Evolutionary conservation across 1,140 invertebrate genomes (phyloP).

Genomic region (Drosophila hydei): DNA sequence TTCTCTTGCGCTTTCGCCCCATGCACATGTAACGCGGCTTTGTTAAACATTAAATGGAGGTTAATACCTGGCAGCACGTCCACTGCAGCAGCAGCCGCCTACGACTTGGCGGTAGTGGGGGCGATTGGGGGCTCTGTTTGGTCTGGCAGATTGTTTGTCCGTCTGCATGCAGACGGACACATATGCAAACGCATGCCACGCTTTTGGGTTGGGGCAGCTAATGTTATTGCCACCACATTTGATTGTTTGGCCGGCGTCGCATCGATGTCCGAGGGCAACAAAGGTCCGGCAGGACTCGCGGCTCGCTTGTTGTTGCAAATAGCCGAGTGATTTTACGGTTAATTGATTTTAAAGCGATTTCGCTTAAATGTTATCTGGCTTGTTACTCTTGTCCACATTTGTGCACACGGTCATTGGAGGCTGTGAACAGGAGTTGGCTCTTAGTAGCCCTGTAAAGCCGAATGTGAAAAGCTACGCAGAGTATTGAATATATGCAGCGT

Average conservation of each 20-base stretch:
- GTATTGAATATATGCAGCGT: too few relatives aligned
- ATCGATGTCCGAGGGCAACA: constrained; percentile 39
- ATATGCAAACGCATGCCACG: neutral
- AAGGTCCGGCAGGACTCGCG: constrained; percentile 27
- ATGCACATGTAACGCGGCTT: constrained; percentile 71
- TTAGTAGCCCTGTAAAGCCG: neutral
- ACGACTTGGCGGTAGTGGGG: neutral
- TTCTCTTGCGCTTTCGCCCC: neutral
- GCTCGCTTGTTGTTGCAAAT: constrained; percentile 72
- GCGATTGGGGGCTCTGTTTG: constrained; percentile 4
- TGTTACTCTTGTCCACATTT: constrained; percentile 29
- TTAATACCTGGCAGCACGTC: constrained; percentile 82
- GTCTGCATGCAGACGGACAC: constrained; percentile 41
- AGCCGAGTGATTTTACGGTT: constrained; percentile 82
- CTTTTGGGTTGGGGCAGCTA: constrained; percentile 28
- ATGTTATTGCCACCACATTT: constrained; percentile 80
- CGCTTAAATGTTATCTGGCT: constrained; percentile 80
- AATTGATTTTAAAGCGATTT: constrained; percentile 84
- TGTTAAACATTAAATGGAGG: constrained; percentile 83
- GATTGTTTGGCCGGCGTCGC: constrained; percentile 59
- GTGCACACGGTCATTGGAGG: too few relatives aligned
- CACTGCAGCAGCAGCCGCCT: constrained; percentile 52
- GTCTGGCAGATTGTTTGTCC: constrained; percentile 16
- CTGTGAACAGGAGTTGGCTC: too few relatives aligned
- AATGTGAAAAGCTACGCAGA: too few relatives aligned